Evolutionary conservation across 1,140 invertebrate genomes (phyloP), one percentile per base, ranked within the genome.

Genomic region (Oryctes rhinoceros): DNA sequence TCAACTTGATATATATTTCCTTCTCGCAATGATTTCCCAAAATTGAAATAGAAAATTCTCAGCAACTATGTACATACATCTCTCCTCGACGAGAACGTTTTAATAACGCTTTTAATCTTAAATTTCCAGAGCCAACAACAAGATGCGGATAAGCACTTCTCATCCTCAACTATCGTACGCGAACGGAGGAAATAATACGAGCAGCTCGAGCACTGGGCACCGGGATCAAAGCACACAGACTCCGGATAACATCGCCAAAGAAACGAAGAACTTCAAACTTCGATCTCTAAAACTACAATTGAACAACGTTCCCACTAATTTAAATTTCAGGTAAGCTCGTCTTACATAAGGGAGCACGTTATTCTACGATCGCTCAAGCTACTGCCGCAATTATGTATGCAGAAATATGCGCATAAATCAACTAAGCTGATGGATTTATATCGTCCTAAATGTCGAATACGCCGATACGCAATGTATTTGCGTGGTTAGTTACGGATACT

Each of bases 201-300:
- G 83, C 82, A 84, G 83, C 84, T 83, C 82, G 83, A 82, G 78
- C 81, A 83, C 84, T 39, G 85, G 83, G 76, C 85, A 49, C 59
- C 81, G 3, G 84, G 92, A 93, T 85, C 91, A 92, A 79, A 89
- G 90, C 6, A 93, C 92, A 35, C 92, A 93, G 86, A 94, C 93
- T 1, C 92, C 92, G 0, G 90, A 91, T n/a, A 92, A 91, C 83
- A 93, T 94, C 67, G 89, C 90, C 0, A 89, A 89, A 4, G 93
- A 94, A 84, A 92, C 92, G 7, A 88, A 92, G 62, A 91, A 93
- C 82, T 91, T 91, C 75, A 91, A 90, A 81, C 85, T 94, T 30
- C 90, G 91, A 81, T 91, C 93, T 6, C 88, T 94, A 76, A 93
- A 92, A 84, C 87, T 94, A 77, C 91, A 91, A 35, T 86, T 94